Conservation (phyloP, 2,113 vertebrate species). For the Morone saxatilis region DNA sequence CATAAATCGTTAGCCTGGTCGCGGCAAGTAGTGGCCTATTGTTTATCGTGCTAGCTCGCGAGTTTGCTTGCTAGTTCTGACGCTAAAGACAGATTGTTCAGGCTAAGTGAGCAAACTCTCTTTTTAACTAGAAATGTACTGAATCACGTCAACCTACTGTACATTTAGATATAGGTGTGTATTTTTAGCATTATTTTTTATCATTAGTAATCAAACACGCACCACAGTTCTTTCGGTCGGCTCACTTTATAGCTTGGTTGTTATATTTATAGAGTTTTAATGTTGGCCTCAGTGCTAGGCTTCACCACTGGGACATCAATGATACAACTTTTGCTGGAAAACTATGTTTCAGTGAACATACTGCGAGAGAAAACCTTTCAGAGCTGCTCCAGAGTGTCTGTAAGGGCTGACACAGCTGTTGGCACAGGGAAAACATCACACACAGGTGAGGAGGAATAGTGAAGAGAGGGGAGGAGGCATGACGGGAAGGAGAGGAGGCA, state of each 20-base stretch:
- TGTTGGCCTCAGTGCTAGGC: not conserved
- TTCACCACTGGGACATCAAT: no score
- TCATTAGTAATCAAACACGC: no score
- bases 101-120: not conserved
- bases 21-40: not conserved
- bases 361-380: not conserved
- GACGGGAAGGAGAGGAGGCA: constrained; percentile 18
- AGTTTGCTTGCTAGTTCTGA: no score
- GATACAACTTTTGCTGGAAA: not conserved
- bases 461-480: constrained; percentile 21
- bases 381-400: not conserved
- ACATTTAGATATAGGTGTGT: not conserved
- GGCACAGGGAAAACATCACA: constrained; percentile 68
- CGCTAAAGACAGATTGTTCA: not conserved
- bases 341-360: constrained; percentile 34
- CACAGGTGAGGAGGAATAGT: constrained; percentile 52
- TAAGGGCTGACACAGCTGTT: constrained; percentile 49
- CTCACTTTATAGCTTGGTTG: not conserved
- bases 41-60: not conserved
- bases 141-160: no score
- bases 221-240: not conserved
- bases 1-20: no score
- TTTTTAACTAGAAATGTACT: not conserved
- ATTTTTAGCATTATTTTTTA: not conserved
- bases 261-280: not conserved